phyloP scores from a whole-genome alignment of 2,888 invertebrate genomes.

The Biston betularia region DNA sequence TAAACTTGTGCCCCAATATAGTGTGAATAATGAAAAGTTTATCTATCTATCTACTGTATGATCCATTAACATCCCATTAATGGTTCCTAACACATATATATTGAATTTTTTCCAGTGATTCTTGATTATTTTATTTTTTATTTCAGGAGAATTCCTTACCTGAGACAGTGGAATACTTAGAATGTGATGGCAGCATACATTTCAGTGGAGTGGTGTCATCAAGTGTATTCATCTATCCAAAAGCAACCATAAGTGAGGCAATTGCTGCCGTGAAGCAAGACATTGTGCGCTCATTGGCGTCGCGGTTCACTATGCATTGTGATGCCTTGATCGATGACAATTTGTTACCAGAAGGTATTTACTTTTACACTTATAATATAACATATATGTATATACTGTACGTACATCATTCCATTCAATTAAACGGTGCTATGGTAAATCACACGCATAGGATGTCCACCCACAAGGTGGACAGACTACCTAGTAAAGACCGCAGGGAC shows the following conservation, averaged over 20 bases:
- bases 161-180: constrained; percentile 80
- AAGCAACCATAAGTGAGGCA: constrained; percentile 90
- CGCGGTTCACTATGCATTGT: constrained; percentile 96
- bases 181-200: constrained; percentile 89
- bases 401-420: not conserved
- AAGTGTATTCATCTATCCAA: constrained; percentile 92
- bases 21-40: too few relatives aligned
- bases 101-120: too few relatives aligned
- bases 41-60: too few relatives aligned
- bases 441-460: too few relatives aligned
- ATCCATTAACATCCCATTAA: too few relatives aligned
- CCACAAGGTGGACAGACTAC: too few relatives aligned
- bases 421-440: too few relatives aligned
- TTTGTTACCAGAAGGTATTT: constrained; percentile 88
- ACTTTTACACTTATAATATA: not conserved
- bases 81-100: too few relatives aligned
- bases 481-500: too few relatives aligned
- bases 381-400: not conserved
- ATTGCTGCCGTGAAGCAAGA: constrained; percentile 92
- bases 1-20: too few relatives aligned
- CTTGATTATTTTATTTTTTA: not conserved
- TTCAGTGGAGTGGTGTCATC: constrained; percentile 91
- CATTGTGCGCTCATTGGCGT: constrained; percentile 93
- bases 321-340: constrained; percentile 95
- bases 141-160: constrained; percentile 78